Percentiles rank a stretch among this genome's conserved stretches.
Conservation (phyloP, 2,113 vertebrate species). For the Gallinago media region DNA sequence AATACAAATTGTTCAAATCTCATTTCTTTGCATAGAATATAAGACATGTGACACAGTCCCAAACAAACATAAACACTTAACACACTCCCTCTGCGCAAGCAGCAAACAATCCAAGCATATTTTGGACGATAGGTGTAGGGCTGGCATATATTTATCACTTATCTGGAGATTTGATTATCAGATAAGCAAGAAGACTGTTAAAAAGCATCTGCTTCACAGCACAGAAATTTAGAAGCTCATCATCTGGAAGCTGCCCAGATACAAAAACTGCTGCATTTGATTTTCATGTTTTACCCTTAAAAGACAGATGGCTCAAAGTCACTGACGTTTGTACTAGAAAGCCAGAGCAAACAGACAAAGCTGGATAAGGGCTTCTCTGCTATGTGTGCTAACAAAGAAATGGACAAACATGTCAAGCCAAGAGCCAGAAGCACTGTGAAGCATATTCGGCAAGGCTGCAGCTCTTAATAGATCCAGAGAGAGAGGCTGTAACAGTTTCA, state of each 20-base stretch:
- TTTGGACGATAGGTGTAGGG: neutral
- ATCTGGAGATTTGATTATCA: neutral
- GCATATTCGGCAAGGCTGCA: neutral
- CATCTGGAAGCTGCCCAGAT: neutral
- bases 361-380: neutral
- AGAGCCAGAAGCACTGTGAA: neutral
- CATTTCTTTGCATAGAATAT: neutral
- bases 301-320: neutral
- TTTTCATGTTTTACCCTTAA: neutral
- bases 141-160: neutral
- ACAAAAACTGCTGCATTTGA: neutral
- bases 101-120: neutral
- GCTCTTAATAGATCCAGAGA: neutral
- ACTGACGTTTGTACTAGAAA: slow-evolving; percentile 17
- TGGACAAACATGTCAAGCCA: neutral
- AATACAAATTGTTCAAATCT: neutral
- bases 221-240: neutral
- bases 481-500: neutral
- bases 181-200: neutral
- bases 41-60: neutral
- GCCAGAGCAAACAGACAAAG: slow-evolving; percentile 24
- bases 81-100: neutral
- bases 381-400: neutral
- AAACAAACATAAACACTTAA: neutral
- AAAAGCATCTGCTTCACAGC: neutral